Conservation (phyloP, 2,888 invertebrate genomes). For the Netelia fuscicornis region DNA sequence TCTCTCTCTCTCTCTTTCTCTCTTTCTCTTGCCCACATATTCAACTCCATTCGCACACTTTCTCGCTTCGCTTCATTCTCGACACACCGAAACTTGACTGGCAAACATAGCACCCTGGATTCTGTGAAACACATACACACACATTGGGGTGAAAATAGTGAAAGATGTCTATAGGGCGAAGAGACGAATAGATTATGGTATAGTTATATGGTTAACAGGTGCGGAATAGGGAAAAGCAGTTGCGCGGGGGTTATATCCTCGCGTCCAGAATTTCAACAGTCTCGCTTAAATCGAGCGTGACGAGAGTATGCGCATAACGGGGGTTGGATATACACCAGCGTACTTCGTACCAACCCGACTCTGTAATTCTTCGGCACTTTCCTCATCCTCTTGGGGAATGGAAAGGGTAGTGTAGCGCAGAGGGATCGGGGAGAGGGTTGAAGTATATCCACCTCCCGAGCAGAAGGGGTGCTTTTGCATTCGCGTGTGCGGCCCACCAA, state of each 20-base stretch:
- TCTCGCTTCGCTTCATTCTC: constrained; percentile 28
- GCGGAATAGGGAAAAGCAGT: constrained; percentile 23
- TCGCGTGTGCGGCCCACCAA: constrained; percentile 71
- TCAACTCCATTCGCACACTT: constrained; percentile 50
- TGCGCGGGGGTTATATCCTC: constrained; percentile 35
- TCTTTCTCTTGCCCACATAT: background rate
- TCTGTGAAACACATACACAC: background rate
- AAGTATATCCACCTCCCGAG: constrained; percentile 1
- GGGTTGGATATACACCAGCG: constrained; percentile 33
- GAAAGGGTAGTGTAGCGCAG: background rate
- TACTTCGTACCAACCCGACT: constrained; percentile 64
- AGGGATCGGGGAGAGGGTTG: background rate
- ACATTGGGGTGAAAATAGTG: background rate
- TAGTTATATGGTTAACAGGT: background rate
- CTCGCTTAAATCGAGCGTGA: constrained; percentile 74
- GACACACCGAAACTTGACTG: constrained; percentile 35
- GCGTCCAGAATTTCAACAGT: constrained; percentile 47
- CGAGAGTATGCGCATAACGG: constrained; percentile 67
- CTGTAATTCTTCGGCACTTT: constrained; percentile 76
- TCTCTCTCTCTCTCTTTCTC: no score
- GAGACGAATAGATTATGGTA: constrained; percentile 10
- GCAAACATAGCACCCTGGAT: constrained; percentile 17
- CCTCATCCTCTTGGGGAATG: constrained; percentile 20
- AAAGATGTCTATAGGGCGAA: constrained; percentile 37
- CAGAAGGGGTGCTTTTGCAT: constrained; percentile 61